Percentiles rank a stretch among this genome's conserved stretches.
Evolutionary conservation across 1,140 invertebrate species (phyloP).

Genomic region (Drosophila rufa): DNA sequence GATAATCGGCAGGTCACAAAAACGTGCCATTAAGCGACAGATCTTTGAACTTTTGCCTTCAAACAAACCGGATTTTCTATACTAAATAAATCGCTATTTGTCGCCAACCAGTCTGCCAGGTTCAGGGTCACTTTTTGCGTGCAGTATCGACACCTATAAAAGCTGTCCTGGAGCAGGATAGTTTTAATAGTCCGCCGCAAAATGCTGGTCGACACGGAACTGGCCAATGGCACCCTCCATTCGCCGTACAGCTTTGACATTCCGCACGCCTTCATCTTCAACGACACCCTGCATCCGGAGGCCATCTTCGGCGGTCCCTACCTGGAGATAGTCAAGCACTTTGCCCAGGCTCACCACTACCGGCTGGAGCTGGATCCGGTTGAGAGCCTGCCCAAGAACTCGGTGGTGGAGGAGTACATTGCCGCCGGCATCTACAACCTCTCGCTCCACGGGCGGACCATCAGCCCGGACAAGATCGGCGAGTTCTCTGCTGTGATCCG

Average conservation of each 20-base stretch:
- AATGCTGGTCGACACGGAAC: conserved; percentile 41
- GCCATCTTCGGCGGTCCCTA: conserved; percentile 56
- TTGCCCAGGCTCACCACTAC: conserved; percentile 50
- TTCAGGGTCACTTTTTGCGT: conserved; percentile 59
- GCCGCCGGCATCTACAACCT: conserved; percentile 50
- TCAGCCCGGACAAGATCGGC: conserved; percentile 20
- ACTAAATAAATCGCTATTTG: background rate
- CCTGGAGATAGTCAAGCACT: conserved; percentile 47
- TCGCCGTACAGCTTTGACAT: conserved; percentile 68
- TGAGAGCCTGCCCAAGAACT: conserved; percentile 55
- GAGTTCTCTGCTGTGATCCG: background rate
- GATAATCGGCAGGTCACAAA: conserved; percentile 45
- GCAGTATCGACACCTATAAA: conserved; percentile 50
- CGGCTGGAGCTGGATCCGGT: conserved; percentile 46
- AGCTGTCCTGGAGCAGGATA: conserved; percentile 21
- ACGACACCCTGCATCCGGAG: background rate
- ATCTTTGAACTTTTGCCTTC: conserved; percentile 40
- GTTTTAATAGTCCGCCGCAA: conserved; percentile 36
- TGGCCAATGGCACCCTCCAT: conserved; percentile 24
- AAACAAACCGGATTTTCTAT: conserved; percentile 28
- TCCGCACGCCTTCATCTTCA: conserved; percentile 61
- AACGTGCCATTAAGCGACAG: conserved; percentile 40
- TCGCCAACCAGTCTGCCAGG: conserved; percentile 55
- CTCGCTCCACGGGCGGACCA: conserved; percentile 53
- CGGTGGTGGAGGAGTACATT: conserved; percentile 38